These are phyloP conservation scores for Acanthosepion lycidas DNA, from an alignment of 2,888 invertebrate species.

Conservation along the genomic window DNA sequence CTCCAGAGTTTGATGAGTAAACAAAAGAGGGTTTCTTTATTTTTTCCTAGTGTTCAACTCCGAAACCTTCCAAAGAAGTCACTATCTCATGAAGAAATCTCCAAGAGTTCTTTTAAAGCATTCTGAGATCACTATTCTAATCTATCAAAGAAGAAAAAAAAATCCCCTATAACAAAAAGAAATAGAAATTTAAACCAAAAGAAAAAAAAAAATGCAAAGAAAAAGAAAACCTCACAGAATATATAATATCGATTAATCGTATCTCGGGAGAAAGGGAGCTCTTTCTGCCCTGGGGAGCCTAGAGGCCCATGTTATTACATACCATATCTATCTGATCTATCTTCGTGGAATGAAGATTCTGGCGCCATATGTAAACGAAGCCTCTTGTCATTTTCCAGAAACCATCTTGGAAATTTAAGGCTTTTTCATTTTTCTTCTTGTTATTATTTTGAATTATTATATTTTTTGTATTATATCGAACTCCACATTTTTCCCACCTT, in stretches of 20 bases:
- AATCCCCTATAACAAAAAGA: not conserved
- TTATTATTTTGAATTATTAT: not conserved
- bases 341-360: constrained; percentile 20
- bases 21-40: not conserved
- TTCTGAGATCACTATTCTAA: not conserved
- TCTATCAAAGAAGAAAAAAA: constrained; percentile 12
- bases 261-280: not conserved
- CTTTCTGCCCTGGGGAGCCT: constrained; percentile 22
- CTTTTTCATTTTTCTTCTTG: not conserved
- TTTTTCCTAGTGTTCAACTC: not conserved
- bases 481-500: not conserved
- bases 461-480: not conserved
- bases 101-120: constrained; percentile 33
- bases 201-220: not conserved
- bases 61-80: constrained; percentile 18
- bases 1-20: not conserved
- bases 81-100: constrained; percentile 21
- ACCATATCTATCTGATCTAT: constrained; percentile 33
- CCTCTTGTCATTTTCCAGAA: constrained; percentile 33
- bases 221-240: not conserved
- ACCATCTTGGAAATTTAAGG: constrained; percentile 33
- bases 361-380: constrained; percentile 33
- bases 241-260: constrained; percentile 33
- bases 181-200: not conserved
- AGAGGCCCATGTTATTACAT: constrained; percentile 33